These are phyloP conservation scores for Parnassius apollo DNA, from an alignment of 2,888 invertebrate genomes.

Conservation along the genomic window DNA sequence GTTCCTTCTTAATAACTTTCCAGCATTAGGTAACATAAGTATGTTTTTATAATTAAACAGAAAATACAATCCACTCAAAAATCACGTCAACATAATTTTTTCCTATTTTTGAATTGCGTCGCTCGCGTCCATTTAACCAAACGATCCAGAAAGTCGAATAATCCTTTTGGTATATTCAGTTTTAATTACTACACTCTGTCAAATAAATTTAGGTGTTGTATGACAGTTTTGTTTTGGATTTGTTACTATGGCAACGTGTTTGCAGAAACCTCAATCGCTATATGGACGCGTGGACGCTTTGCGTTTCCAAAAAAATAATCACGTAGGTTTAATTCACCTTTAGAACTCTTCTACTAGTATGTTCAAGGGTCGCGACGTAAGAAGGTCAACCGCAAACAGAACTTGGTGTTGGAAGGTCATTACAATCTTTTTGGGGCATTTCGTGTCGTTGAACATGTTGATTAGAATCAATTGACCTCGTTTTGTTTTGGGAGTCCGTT, in stretches of 20 bases:
- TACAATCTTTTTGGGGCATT: conserved; percentile 29
- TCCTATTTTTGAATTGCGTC: conserved; percentile 50
- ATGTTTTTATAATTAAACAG: conserved; percentile 12
- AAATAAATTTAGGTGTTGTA: conserved; percentile 54
- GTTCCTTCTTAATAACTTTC: conserved; percentile 48
- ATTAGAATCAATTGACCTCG: conserved; percentile 24
- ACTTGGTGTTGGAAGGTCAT: conserved; percentile 30
- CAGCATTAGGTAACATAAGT: conserved; percentile 50
- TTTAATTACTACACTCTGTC: conserved; percentile 15
- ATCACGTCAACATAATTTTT: conserved; percentile 63
- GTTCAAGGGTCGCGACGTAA: conserved; percentile 1
- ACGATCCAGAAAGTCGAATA: conserved; percentile 46
- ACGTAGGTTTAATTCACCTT: conserved; percentile 4
- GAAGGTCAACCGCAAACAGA: conserved; percentile 15
- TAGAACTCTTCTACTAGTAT: not conserved
- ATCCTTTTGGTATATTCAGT: no score
- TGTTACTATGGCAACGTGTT: conserved; percentile 55
- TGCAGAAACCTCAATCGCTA: conserved; percentile 53
- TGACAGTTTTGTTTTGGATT: conserved; percentile 65
- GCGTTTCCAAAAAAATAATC: conserved; percentile 11
- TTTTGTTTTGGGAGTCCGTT: conserved; percentile 13
- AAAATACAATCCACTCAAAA: conserved; percentile 43
- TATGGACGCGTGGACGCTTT: conserved; percentile 23
- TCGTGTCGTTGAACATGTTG: conserved; percentile 27
- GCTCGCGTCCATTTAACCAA: conserved; percentile 44